Base-by-base conservation (phyloP, 2,888 invertebrate genomes). In the Chymomyza caudatula region DNA sequence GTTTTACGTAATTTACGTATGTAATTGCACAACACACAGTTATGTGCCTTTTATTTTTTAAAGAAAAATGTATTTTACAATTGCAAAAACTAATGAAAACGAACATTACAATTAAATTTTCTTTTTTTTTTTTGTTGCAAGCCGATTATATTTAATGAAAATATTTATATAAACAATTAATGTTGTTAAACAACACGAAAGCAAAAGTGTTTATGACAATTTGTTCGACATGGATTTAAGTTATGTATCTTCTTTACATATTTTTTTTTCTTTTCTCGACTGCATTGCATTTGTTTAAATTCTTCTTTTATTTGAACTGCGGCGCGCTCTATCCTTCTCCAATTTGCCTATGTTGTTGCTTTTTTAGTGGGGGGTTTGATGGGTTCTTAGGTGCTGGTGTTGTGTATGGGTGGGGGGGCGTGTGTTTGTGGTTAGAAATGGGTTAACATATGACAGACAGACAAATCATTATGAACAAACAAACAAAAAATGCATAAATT, bases 251-350 rank as follows among this genome's bases (percentile, higher is more conserved):
- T 11, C 11, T 37, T 4, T 37, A 37, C 29, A 17, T 47, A 15
- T 47, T 47, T 47, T 47, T 47, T 13, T 44, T 44, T 44, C 15
- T 44, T 44, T 44, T 44, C 15, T 37, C 11, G 37, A 37, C 11
- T 44, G 44, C 15, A 15, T 15, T 44, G 15, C 15, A 44, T 15
- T 17, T 56, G 19, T 51, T n/a, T 17, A 13, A 29, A 49, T 56
- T 49, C 20, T 63, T 23, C 42, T 60, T 62, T 59, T 37, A 20
- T 62, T 76, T 64, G 73, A 73, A 75, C 65, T 71, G 73, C 65
- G 60, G 42, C 51, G 69, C 62, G 56, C 25, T 66, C 90, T 89
- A 89, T 89, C 89, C 89, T 90, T 89, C 89, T 90, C 87, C 88
- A 71, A 73, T 70, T 80, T 77, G 85, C 77, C 60, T 63, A 61